Conservation (phyloP, 2,888 invertebrate genomes). For the Notocelia uddmanniana region DNA sequence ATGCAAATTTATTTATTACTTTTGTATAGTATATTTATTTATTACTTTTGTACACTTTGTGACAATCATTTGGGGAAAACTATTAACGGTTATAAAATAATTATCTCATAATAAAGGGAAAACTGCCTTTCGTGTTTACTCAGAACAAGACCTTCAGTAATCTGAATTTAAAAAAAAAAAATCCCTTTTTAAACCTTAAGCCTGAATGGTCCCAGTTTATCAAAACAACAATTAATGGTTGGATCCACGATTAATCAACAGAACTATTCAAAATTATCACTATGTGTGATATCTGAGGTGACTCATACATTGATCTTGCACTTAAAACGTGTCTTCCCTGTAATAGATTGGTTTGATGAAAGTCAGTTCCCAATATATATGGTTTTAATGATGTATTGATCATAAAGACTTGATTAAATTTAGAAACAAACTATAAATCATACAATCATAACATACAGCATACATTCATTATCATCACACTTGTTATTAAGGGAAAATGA, state of each 20-base stretch:
- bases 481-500: constrained; percentile 59
- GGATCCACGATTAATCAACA: neutral
- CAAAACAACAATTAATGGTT: neutral
- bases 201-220: neutral
- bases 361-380: neutral
- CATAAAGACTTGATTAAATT: constrained; percentile 35
- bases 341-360: neutral
- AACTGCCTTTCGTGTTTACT: no score
- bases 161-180: no score
- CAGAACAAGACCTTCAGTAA: no score
- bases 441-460: constrained; percentile 7
- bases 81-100: neutral
- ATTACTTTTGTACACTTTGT: constrained; percentile 6
- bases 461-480: constrained; percentile 29
- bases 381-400: neutral
- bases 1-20: constrained; percentile 9
- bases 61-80: constrained; percentile 6
- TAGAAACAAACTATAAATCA: constrained; percentile 23
- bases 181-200: neutral
- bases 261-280: neutral
- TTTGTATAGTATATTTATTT: constrained; percentile 18
- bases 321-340: neutral
- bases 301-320: neutral
- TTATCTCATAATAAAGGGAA: neutral
- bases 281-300: neutral